Base-by-base conservation (phyloP, 2,888 invertebrate species). In the Syritta pipiens region DNA sequence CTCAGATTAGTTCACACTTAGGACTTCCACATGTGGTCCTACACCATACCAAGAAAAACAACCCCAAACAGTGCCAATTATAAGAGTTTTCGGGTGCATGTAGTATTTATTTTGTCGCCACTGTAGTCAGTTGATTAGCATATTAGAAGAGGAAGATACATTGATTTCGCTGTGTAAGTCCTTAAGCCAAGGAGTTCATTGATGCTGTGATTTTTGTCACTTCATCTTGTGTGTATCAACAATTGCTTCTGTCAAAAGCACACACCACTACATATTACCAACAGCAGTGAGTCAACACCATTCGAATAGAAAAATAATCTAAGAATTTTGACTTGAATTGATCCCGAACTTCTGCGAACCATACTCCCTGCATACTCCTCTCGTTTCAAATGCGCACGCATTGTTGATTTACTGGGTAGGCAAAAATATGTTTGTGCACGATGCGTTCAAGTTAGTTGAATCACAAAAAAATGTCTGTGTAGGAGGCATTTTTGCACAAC, bases 241-340 rank as follows among this genome's bases (percentile, higher is more conserved):
- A 65, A 65, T 53, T 44, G 40, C 51, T 65, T 26, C 65, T 65
- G 65, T 65, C 65, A 65, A 65, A 32, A 32, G 44, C 65, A 65
- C 30, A 32, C 65, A 26, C 42, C 42, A 32, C 7, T 44, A 65
- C 30, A 30, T 53, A n/a, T n/a, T 51, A 44, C 42, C 42, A 63
- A 63, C 42, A 62, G 35, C 12, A 48, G n/a, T n/a, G n/a, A n/a
- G n/a, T n/a, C 24, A 19, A 51, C 17, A 30, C 28, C 19, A 9
- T 14, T 28, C 42, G 5, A 48, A 35, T 49, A 62, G 14, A 24
- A 49, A 62, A 49, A 49, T 44, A 48, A 37, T 62, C 48, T 37
- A 20, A 19, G 3, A 28, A 35, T 49, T 48, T 49, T n/a, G n/a
- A n/a, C n/a, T n/a, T n/a, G 62, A 62, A 49, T 37, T 49, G 62